These are phyloP conservation scores for Paragorgia papillata DNA, from an alignment of 92 coral and sea anemone genomes.

Conservation along the genomic window DNA sequence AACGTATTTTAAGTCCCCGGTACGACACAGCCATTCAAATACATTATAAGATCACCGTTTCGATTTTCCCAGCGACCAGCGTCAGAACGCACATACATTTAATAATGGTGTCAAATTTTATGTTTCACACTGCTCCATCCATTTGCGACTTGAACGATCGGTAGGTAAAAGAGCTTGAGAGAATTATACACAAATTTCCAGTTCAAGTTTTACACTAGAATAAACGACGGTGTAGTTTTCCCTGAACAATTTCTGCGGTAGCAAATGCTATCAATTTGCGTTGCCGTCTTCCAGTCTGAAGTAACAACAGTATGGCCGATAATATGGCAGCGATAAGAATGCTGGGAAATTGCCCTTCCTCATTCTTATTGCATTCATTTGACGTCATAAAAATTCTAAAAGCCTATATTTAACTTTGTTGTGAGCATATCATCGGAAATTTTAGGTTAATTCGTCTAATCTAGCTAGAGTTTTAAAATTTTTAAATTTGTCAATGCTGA, in stretches of 20 bases:
- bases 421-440: no score
- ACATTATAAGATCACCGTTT: conserved; percentile 19
- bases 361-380: conserved; percentile 7
- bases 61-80: conserved; percentile 15
- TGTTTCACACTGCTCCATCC: conserved; percentile 6
- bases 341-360: conserved; percentile 36
- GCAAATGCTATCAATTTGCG: background rate
- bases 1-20: conserved; percentile 4
- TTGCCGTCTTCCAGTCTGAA: background rate
- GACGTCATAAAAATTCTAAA: no score
- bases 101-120: background rate
- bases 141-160: no score
- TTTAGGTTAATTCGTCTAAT: no score
- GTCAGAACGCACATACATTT: background rate
- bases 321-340: conserved; percentile 5
- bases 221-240: no score
- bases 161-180: no score
- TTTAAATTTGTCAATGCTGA: no score
- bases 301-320: conserved; percentile 37
- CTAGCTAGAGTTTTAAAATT: no score
- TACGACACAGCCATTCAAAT: conserved; percentile 24
- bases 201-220: no score
- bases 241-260: background rate
- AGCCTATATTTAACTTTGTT: no score
- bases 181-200: no score